Conservation (phyloP, 2,797 vertebrate species). For the Sebastes steindachneri region DNA sequence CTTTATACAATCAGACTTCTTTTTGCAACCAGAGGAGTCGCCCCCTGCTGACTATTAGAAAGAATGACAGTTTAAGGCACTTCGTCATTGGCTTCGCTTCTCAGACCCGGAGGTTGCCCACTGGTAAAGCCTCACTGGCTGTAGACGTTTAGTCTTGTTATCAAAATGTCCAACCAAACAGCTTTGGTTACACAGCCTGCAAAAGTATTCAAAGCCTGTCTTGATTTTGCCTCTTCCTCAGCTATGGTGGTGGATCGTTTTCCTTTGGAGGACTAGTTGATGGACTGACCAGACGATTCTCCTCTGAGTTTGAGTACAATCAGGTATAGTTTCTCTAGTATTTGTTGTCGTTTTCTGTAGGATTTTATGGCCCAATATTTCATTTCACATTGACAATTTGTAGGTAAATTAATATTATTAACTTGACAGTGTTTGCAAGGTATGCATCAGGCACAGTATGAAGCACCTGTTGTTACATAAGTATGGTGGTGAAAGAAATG, state of each 20-base stretch:
- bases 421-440: not conserved
- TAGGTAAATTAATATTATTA: not conserved
- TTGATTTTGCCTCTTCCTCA: constrained; percentile 54
- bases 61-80: too few species aligned
- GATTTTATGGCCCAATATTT: not conserved
- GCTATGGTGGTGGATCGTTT: constrained; percentile 84
- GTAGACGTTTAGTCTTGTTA: not conserved
- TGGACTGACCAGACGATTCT: constrained; percentile 83
- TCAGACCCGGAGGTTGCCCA: too few species aligned
- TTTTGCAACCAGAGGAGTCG: too few species aligned
- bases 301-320: constrained; percentile 84
- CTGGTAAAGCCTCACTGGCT: not conserved
- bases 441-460: not conserved
- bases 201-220: not conserved
- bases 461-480: not conserved
- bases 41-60: too few species aligned
- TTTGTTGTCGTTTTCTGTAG: not conserved
- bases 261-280: constrained; percentile 85
- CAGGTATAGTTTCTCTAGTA: constrained; percentile 79
- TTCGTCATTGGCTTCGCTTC: too few species aligned
- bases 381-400: not conserved
- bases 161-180: not conserved
- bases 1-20: too few species aligned
- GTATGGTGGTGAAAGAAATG: not conserved
- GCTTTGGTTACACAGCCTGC: not conserved